These are phyloP conservation scores for Synergus gifuensis DNA, from an alignment of 2,888 invertebrate species.

Conservation along the genomic window DNA sequence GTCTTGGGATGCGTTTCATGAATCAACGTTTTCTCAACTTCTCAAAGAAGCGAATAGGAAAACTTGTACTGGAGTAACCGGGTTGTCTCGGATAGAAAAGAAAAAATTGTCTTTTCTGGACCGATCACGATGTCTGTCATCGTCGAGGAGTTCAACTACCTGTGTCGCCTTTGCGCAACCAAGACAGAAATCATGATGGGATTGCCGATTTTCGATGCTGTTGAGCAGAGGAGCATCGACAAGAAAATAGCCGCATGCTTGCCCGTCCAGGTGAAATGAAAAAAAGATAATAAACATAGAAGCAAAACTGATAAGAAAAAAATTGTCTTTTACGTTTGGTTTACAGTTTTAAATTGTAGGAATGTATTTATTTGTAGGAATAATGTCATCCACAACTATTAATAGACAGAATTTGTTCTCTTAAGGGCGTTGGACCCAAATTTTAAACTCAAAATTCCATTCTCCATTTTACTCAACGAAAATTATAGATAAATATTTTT, in stretches of 20 bases:
- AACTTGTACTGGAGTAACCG: constrained; percentile 32
- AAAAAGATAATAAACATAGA: not conserved
- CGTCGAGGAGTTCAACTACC: constrained; percentile 73
- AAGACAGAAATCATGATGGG: constrained; percentile 77
- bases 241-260: constrained; percentile 81
- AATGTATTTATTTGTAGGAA: not conserved
- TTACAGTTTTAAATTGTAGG: not conserved
- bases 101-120: constrained; percentile 47
- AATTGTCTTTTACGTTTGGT: not conserved
- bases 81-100: constrained; percentile 7
- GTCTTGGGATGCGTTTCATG: not conserved
- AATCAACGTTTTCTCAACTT: constrained; percentile 1
- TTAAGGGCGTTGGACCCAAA: no score
- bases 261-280: constrained; percentile 79
- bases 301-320: not conserved
- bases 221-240: constrained; percentile 79
- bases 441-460: no score
- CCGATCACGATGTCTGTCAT: constrained; percentile 53
- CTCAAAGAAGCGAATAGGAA: not conserved
- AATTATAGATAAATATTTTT: no score
- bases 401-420: constrained; percentile 10
- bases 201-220: constrained; percentile 78
- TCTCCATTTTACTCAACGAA: no score
- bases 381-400: constrained; percentile 12
- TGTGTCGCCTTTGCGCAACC: constrained; percentile 77